Base-by-base conservation (phyloP, 2,888 invertebrate genomes). In the Chymomyza amoena region DNA sequence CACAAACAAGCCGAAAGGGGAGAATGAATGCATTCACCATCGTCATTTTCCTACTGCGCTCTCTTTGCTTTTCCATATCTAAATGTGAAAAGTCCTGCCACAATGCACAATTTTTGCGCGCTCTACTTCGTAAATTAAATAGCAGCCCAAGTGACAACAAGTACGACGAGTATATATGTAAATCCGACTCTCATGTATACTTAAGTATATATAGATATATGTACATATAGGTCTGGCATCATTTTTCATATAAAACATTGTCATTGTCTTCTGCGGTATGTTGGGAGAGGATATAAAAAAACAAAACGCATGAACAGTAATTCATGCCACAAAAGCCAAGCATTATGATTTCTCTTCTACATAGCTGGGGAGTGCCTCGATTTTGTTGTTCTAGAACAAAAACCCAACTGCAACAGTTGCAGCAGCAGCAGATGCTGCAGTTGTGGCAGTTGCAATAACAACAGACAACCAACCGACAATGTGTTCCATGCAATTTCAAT, bases 71-170 rank as follows among this genome's bases (percentile, higher is more conserved):
- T 66, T 64, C 65, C 62, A 64, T 69, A 77, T 66, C 66, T 66
- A 76, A 63, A 51, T 52, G 57, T 63, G 36, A 78, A 76, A 80
- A 75, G 67, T 75, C 75, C 77, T 81, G 84, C 82, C 76, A 82
- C 81, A 80, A 84, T 85, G 89, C 88, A 83, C 86, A 89, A 87
- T 80, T 87, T 84, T 86, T 88, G 86, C 81, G 82, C 85, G 89
- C 90, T 90, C 90, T 89, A 90, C 84, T 90, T 86, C 90, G 88
- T 84, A 86, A 81, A 80, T 86, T 90, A 89, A 89, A 89, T 87
- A 83, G 79, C 78, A 85, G 66, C 76, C 61, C 78, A 73, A 73
- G 71, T 78, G 76, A 82, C 76, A 82, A 82, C 76, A 82, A 74
- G 78, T 66, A 25, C 54, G 36, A 51, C 50, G 57, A 59, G 18